These are phyloP conservation scores for Aricia agestis DNA, from an alignment of 1,140 invertebrate genomes.

Conservation along the genomic window DNA sequence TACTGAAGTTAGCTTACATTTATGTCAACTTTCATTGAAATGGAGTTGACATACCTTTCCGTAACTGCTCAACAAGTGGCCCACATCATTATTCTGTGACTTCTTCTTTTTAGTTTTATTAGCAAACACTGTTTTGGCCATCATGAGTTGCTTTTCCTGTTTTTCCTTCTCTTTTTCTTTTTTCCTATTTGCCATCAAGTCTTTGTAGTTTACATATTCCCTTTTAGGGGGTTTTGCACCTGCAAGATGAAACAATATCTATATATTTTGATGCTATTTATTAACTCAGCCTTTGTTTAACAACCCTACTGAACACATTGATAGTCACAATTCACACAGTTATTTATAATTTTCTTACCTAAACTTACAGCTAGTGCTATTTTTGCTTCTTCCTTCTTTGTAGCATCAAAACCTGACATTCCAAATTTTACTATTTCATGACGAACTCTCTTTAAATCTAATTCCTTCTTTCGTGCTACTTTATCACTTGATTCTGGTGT, in stretches of 20 bases:
- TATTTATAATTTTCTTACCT: constrained; percentile 51
- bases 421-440: constrained; percentile 83
- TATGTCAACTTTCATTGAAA: not conserved
- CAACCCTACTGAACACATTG: too few species aligned
- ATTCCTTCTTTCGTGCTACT: constrained; percentile 48
- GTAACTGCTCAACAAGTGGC: constrained; percentile 58
- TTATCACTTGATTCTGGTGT: constrained; percentile 31
- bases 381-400: constrained; percentile 78
- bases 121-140: constrained; percentile 49
- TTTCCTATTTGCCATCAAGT: constrained; percentile 67
- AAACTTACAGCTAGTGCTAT: constrained; percentile 79
- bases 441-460: constrained; percentile 78
- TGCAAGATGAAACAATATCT: constrained; percentile 37
- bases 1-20: too few species aligned
- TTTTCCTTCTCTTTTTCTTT: constrained; percentile 53
- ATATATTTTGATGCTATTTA: constrained; percentile 6
- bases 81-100: constrained; percentile 59
- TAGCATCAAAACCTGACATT: constrained; percentile 79
- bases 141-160: constrained; percentile 56
- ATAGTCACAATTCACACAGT: too few species aligned
- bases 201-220: constrained; percentile 78
- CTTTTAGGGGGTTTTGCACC: constrained; percentile 80
- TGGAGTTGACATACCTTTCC: constrained; percentile 49
- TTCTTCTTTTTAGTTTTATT: constrained; percentile 59
- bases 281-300: too few species aligned